Evolutionary conservation across 1,140 invertebrate genomes (phyloP).

Genomic region (Magallana gigas): DNA sequence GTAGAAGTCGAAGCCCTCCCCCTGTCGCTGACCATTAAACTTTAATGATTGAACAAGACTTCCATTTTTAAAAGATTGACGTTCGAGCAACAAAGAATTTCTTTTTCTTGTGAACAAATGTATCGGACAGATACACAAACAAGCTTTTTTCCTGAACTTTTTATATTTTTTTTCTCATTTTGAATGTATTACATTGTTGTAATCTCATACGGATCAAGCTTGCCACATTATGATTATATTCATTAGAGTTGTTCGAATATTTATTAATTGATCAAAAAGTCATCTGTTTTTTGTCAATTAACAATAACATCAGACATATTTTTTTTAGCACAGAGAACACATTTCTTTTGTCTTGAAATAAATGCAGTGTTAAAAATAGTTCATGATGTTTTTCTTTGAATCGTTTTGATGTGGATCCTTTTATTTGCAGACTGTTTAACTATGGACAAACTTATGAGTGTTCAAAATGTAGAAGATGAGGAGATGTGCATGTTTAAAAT

Average conservation of each 20-base stretch:
- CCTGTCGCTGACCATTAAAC: conserved; percentile 5
- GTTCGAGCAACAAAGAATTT: neutral
- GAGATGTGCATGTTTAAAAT: neutral
- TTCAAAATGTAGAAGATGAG: conserved; percentile 35
- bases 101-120: conserved; percentile 6
- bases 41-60: conserved; percentile 1
- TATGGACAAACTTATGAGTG: neutral
- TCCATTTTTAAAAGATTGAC: neutral
- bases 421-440: conserved; percentile 2
- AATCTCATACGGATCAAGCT: neutral
- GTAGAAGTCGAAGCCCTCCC: conserved; percentile 5
- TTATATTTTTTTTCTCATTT: neutral
- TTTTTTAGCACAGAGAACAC: no score
- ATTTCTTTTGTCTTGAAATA: neutral
- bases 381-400: neutral
- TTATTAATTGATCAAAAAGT: no score
- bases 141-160: neutral
- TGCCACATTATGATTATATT: no score
- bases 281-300: no score
- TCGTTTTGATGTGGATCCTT: neutral
- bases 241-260: no score
- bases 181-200: neutral
- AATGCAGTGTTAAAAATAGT: neutral
- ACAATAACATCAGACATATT: no score
- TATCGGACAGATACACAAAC: neutral